Evolutionary conservation across 2,888 invertebrate genomes (phyloP).

Genomic region (Oeneis ivallda): DNA sequence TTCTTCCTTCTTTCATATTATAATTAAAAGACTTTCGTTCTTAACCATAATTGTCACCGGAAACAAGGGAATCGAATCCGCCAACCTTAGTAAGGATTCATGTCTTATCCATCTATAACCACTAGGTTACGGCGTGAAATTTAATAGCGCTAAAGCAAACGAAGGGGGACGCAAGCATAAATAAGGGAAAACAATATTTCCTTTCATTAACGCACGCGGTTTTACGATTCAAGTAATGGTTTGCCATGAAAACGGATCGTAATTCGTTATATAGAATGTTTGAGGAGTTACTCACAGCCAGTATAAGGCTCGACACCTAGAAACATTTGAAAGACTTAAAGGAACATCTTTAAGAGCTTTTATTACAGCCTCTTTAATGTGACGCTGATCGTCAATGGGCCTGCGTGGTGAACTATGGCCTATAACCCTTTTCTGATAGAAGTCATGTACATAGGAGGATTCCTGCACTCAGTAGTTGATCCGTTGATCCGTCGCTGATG

Average conservation of each 20-base stretch:
- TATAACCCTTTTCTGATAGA: too few relatives aligned
- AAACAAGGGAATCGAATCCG: not conserved
- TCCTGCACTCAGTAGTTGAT: too few relatives aligned
- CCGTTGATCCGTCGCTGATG: too few relatives aligned
- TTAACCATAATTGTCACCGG: too few relatives aligned
- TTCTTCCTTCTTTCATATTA: too few relatives aligned
- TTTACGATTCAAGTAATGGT: constrained; percentile 51
- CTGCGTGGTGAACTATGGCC: too few relatives aligned
- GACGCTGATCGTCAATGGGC: too few relatives aligned
- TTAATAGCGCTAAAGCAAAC: constrained; percentile 25
- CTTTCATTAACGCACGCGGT: constrained; percentile 40
- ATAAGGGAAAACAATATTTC: constrained; percentile 42
- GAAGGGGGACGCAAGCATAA: constrained; percentile 18
- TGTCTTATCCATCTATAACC: constrained; percentile 1
- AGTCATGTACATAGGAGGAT: too few relatives aligned
- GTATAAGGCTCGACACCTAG: constrained; percentile 1
- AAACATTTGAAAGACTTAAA: constrained; percentile 3
- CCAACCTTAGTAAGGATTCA: not conserved
- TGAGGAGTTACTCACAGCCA: constrained; percentile 23
- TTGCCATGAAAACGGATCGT: constrained; percentile 49
- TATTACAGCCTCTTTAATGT: too few relatives aligned
- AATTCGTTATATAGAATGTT: constrained; percentile 47
- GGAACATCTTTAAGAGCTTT: too few relatives aligned
- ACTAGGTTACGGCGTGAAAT: constrained; percentile 14
- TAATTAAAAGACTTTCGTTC: too few relatives aligned